phyloP scores from a whole-genome alignment of 1,140 invertebrate species.

The Ips typographus region DNA sequence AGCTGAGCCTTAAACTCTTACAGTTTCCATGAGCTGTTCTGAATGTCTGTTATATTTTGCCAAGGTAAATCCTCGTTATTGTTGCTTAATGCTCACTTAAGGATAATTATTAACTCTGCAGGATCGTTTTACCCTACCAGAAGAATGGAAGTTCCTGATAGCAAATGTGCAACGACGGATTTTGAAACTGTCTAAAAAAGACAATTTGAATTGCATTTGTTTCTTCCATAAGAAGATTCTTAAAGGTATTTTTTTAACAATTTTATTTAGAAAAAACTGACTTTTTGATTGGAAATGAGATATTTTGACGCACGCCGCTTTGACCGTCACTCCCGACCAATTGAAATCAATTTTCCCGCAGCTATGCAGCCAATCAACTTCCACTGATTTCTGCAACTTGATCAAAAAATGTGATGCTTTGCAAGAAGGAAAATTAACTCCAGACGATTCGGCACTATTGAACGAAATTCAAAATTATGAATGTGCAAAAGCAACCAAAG shows the following conservation, averaged over 20 bases:
- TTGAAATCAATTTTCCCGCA: constrained; percentile 55
- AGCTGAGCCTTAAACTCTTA: constrained; percentile 45
- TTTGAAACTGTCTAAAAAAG: constrained; percentile 45
- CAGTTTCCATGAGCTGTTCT: constrained; percentile 52
- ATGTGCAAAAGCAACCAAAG: constrained; percentile 60
- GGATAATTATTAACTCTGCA: constrained; percentile 33
- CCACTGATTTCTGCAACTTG: constrained; percentile 15
- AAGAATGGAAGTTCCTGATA: constrained; percentile 58
- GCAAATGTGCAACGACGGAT: constrained; percentile 55
- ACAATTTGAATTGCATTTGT: constrained; percentile 50
- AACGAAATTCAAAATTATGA: constrained; percentile 51
- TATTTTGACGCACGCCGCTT: constrained; percentile 55
- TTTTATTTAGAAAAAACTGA: not conserved
- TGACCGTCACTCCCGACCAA: constrained; percentile 54
- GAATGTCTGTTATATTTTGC: constrained; percentile 60
- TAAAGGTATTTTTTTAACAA: constrained; percentile 50
- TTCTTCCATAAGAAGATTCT: constrained; percentile 56
- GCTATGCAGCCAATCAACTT: constrained; percentile 46
- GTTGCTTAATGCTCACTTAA: not conserved
- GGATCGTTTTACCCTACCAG: constrained; percentile 56
- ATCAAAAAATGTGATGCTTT: constrained; percentile 5
- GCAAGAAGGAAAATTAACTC: constrained; percentile 8
- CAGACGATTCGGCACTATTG: constrained; percentile 40
- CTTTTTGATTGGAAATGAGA: constrained; percentile 44
- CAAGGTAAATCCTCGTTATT: constrained; percentile 54